Conservation (phyloP, 2,797 vertebrate species). For the Coreius guichenoti region DNA sequence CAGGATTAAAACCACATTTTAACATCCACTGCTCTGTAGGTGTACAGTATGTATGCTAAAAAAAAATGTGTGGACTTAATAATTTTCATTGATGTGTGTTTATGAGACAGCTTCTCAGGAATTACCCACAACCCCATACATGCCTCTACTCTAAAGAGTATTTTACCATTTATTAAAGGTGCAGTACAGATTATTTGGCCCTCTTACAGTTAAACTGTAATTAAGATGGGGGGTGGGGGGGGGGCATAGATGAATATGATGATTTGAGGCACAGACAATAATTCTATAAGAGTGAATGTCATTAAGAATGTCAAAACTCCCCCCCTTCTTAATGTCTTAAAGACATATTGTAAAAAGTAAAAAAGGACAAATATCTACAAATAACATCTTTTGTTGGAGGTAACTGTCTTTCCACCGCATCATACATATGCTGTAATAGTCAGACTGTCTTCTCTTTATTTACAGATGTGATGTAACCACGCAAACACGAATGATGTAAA, state of each 20-base stretch:
- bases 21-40: background rate
- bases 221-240: background rate
- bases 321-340: background rate
- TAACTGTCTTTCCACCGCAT: background rate
- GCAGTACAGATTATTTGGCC: background rate
- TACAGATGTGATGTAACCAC: background rate
- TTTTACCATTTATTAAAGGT: conserved; percentile 15
- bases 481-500: background rate
- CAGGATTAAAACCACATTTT: background rate
- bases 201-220: background rate
- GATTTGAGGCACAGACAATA: background rate
- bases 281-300: background rate
- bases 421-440: background rate
- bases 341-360: background rate
- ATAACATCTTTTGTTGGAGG: background rate
- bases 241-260: background rate
- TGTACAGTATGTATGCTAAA: background rate
- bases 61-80: conserved; percentile 22
- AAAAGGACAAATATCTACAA: background rate
- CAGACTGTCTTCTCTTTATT: background rate
- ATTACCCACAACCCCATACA: conserved; percentile 21
- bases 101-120: conserved; percentile 48
- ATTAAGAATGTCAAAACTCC: background rate
- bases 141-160: background rate
- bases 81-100: conserved; percentile 25